Evolutionary conservation across 2,888 invertebrate genomes (phyloP), one percentile per base, ranked within the genome.

Genomic region (Leptothorax acervorum): DNA sequence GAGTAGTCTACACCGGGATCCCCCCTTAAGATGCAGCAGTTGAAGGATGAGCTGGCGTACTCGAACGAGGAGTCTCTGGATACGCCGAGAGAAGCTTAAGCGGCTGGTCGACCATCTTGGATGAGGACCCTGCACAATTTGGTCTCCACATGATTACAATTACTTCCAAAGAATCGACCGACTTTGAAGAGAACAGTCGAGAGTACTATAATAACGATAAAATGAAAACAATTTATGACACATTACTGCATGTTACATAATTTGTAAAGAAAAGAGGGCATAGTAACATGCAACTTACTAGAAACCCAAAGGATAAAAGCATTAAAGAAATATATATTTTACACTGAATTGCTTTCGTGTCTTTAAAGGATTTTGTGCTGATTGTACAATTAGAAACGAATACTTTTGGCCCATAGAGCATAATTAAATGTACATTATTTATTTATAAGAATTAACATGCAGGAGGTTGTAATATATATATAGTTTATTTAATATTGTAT

Each of bases 351-450:
- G 45, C 31, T 82, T 82, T 63, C 18, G n/a, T n/a, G n/a, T n/a
- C n/a, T 75, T 18, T 35, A 63, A 63, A 42, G n/a, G 51, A 73
- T 53, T 74, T 82, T 63, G 18, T 63, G 63, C 51, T 53, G 12
- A 71, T 71, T 57, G 35, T 81, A 83, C 35, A 74, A 82, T 85
- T 63, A 82, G 35, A 65, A 81, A n/a, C 11, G 60, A 53, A 78
- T 65, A 63, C 42, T 63, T 71, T 71, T 23, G 15, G 65, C 63
- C 55, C 18, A 76, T 85, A 84, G 63, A 35, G 2, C 79, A 70
- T 84, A 84, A 87, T 83, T 66, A 83, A 79, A 39, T 71, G 76
- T 85, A 60, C 71, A 63, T 85, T 53, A 79, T 85, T 71, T 71
- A 62, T 76, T 73, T 83, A 63, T 63, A 45, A 79, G 23, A 79